Conservation (phyloP, 2,113 vertebrate genomes). For the Ginglymostoma cirratum region DNA sequence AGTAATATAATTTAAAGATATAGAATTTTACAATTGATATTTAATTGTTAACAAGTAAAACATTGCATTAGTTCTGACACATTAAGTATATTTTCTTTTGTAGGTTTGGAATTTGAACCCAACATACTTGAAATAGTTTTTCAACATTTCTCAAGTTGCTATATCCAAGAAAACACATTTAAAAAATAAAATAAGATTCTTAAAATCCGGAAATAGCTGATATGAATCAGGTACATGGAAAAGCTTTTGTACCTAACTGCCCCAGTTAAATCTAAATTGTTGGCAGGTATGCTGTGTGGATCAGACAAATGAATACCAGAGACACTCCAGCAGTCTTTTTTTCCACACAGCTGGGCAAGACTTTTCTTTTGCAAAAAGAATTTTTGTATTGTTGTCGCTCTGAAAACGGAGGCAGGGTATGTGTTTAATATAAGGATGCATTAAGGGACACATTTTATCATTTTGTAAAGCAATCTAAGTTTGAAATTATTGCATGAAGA, state of each 20-base stretch:
- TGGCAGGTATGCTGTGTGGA: neutral
- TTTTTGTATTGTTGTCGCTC: neutral
- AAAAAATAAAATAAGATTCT: neutral
- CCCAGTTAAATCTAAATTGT: slow-evolving; percentile 1
- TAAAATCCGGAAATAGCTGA: neutral
- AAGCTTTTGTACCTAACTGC: neutral
- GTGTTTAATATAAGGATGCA: neutral
- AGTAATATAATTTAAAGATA: neutral
- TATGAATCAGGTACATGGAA: neutral
- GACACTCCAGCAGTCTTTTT: neutral
- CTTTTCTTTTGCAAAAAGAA: neutral
- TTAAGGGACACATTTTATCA: neutral
- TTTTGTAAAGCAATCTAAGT: neutral
- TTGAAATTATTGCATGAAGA: neutral
- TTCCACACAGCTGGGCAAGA: neutral
- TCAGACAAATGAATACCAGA: neutral
- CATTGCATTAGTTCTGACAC: neutral
- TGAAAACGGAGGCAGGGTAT: neutral
- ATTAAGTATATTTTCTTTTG: neutral
- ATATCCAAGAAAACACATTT: neutral
- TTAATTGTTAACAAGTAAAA: neutral
- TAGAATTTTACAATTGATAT: neutral
- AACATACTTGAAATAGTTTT: neutral
- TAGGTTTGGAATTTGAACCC: neutral
- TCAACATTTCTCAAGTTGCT: neutral